Conservation (phyloP, 2,888 invertebrate genomes). For the Brachyptera putata region DNA sequence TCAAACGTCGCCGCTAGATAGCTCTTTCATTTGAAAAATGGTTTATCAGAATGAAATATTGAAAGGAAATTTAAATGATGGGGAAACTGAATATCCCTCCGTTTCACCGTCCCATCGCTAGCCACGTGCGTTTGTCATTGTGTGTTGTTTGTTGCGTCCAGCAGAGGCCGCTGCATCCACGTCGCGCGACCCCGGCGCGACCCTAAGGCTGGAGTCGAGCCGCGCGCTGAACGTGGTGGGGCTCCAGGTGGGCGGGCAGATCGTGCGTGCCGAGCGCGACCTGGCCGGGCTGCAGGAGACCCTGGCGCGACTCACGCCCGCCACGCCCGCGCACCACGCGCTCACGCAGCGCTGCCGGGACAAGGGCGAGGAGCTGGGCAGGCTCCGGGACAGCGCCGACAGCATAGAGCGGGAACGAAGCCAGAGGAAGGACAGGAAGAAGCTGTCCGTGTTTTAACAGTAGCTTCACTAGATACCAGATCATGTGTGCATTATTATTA, state of each 20-base stretch:
- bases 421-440: constrained; percentile 66
- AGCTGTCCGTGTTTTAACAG: constrained; percentile 68
- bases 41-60: too few relatives aligned
- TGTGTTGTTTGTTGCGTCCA: not conserved
- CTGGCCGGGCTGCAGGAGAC: constrained; percentile 61
- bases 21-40: too few relatives aligned
- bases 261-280: constrained; percentile 60
- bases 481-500: too few relatives aligned
- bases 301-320: constrained; percentile 57
- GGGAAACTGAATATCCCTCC: too few relatives aligned
- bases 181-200: constrained; percentile 39
- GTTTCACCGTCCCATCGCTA: not conserved
- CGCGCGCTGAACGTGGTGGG: constrained; percentile 69
- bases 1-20: too few relatives aligned
- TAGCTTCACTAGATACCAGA: too few relatives aligned
- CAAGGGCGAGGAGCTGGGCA: constrained; percentile 59
- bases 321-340: constrained; percentile 57
- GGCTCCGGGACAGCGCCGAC: constrained; percentile 56
- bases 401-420: constrained; percentile 66
- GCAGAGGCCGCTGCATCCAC: not conserved
- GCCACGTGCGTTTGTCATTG: not conserved
- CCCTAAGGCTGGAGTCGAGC: constrained; percentile 50
- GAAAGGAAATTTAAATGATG: too few relatives aligned
- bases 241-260: constrained; percentile 65
- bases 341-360: constrained; percentile 56